Base-by-base conservation (phyloP, 2,888 invertebrate species). In the Pollenia griseotomentosa region DNA sequence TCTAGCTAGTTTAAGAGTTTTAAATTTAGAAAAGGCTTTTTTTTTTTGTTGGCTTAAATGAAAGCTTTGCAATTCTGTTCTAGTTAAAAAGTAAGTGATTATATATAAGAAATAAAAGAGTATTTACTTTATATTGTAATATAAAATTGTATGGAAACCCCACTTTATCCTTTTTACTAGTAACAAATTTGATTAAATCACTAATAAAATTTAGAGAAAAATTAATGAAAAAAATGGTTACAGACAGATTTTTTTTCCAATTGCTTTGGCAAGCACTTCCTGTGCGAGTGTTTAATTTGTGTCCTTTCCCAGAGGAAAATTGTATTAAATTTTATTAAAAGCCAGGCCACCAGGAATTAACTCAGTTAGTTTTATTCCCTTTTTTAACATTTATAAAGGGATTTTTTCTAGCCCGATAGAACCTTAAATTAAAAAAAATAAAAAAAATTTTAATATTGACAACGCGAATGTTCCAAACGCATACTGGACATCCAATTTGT, bases 161-260 rank as follows among this genome's bases (percentile, higher is more conserved):
- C 1, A n/a, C 48, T 61, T 16, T 61, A 33, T 63, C 5, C 14
- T 16, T 42, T 61, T 63, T 42, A 51, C 51, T 61, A 48, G 12
- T 63, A 9, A 8, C 63, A 75, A 75, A 75, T 51, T 63, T 10
- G 42, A 75, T 75, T 63, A 75, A 16, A 16, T 61, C 53, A 33
- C 4, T 61, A 74, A 61, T 74, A n/a, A 40, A 59, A 48, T 74
- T 48, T 48, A 8, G 16, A 48, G 16, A 6, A 19, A 59, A 10
- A 57, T 8, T 7, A 19, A 74, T 19, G 44, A 23, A 48, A 59
- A 51, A 63, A n/a, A 51, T 12, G 12, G 16, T 74, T n/a, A 11
- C 10, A 70, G 63, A 40, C 16, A 3, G 40, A 11, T 75, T 33
- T 63, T 51, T 12, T 51, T 42, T 2, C 9, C 7, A 33, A 33